These are phyloP conservation scores for Tachycineta bicolor DNA, from an alignment of 2,113 vertebrate genomes.

Conservation along the genomic window DNA sequence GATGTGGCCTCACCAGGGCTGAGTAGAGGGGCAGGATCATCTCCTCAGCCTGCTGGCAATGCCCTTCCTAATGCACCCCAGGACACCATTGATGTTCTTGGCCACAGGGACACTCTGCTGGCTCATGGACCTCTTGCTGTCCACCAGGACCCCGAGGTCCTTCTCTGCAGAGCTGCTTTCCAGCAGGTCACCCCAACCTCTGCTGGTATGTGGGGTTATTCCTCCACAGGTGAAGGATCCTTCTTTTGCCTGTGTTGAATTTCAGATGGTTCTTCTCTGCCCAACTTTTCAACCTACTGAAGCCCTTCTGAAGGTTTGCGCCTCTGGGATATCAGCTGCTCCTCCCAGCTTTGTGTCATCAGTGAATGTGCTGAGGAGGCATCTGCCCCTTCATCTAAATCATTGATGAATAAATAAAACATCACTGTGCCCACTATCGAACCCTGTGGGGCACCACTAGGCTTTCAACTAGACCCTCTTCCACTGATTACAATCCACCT, in stretches of 20 bases:
- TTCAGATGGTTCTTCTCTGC: background rate
- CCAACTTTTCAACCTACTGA: background rate
- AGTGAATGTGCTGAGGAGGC: background rate
- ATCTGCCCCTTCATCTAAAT: background rate
- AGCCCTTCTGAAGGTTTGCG: background rate
- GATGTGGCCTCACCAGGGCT: background rate
- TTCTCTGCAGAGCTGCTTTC: background rate
- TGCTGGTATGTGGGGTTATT: background rate
- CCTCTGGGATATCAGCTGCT: accelerated
- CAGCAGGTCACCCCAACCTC: background rate
- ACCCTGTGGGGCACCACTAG: background rate
- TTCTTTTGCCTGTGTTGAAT: background rate
- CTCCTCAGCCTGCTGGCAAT: too few species aligned
- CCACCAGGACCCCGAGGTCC: background rate
- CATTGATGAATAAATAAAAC: background rate
- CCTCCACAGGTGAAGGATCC: background rate
- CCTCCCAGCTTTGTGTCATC: background rate
- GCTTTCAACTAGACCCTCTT: background rate
- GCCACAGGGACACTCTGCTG: background rate
- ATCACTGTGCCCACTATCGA: background rate
- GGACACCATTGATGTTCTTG: background rate
- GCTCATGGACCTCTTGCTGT: background rate
- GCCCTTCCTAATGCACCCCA: accelerated
- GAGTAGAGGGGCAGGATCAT: background rate
- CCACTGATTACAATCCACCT: background rate